Conservation (phyloP, 1,140 invertebrate genomes). For the Dendrolimus kikuchii region DNA sequence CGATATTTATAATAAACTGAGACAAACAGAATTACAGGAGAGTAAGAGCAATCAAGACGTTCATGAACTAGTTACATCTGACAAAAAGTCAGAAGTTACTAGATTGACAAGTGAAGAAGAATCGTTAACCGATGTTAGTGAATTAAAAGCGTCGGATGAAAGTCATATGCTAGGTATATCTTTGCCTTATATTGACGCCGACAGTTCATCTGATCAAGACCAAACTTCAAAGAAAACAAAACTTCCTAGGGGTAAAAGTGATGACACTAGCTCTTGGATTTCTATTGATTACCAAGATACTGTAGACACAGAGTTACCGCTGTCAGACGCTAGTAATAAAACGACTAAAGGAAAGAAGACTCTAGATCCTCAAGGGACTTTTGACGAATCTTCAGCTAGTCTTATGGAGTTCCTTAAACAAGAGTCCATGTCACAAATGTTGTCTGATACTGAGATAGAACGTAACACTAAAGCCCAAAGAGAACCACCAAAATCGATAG, state of each 20-base stretch:
- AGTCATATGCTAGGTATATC: slow-evolving; percentile 57
- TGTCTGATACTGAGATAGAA: slow-evolving; percentile 54
- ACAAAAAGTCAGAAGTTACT: slow-evolving; percentile 59
- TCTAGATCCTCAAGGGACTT: slow-evolving; percentile 63
- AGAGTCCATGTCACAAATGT: slow-evolving; percentile 56
- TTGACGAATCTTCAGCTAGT: slow-evolving; percentile 67
- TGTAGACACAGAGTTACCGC: slow-evolving; percentile 53
- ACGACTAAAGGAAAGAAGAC: slow-evolving; percentile 30
- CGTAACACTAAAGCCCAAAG: slow-evolving; percentile 26
- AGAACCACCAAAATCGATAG: slow-evolving; percentile 33
- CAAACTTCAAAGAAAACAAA: slow-evolving; percentile 52
- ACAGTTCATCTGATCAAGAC: slow-evolving; percentile 70
- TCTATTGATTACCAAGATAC: slow-evolving; percentile 77
- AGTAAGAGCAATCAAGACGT: slow-evolving; percentile 56
- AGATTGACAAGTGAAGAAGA: slow-evolving; percentile 76
- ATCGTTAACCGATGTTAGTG: slow-evolving; percentile 76
- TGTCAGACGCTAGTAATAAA: slow-evolving; percentile 49
- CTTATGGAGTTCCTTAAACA: slow-evolving; percentile 66
- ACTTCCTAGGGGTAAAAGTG: slow-evolving; percentile 67
- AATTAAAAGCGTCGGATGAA: slow-evolving; percentile 71
- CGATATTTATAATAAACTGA: slow-evolving; percentile 71
- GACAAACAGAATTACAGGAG: slow-evolving; percentile 51
- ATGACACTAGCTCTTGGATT: slow-evolving; percentile 76
- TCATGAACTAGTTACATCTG: slow-evolving; percentile 24
- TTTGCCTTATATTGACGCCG: slow-evolving; percentile 65